These are phyloP conservation scores for Tachystola acroxantha DNA, from an alignment of 2,888 invertebrate genomes.

Conservation along the genomic window DNA sequence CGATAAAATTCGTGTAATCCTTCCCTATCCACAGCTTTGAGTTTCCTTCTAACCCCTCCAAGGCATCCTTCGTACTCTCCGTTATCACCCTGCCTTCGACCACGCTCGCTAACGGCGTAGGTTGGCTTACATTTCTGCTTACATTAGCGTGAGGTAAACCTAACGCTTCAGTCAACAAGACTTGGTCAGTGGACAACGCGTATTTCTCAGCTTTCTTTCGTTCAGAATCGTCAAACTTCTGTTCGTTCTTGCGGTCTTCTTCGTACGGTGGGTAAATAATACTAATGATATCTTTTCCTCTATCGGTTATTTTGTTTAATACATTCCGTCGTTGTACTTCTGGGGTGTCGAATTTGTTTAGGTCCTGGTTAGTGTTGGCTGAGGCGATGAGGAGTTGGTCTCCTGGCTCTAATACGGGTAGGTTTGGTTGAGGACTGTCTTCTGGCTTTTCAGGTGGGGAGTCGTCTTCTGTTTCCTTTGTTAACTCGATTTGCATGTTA, in stretches of 20 bases:
- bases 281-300: slow-evolving; percentile 67
- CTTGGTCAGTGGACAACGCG: slow-evolving; percentile 58
- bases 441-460: slow-evolving; percentile 23
- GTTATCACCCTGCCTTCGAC: slow-evolving; percentile 59
- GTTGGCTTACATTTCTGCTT: slow-evolving; percentile 36
- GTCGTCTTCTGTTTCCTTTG: slow-evolving; percentile 18
- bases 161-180: slow-evolving; percentile 54
- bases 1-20: slow-evolving; percentile 97
- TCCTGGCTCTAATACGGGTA: slow-evolving; percentile 80
- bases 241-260: slow-evolving; percentile 58
- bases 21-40: slow-evolving; percentile 97
- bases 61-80: slow-evolving; percentile 46
- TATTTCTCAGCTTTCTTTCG: slow-evolving; percentile 69
- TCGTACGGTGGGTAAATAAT: slow-evolving; percentile 67
- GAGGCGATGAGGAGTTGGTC: slow-evolving; percentile 79
- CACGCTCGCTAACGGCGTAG: slow-evolving; percentile 58
- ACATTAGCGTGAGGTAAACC: slow-evolving; percentile 26
- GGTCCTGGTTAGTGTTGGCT: slow-evolving; percentile 24
- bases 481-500: slow-evolving; percentile 21
- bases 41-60: slow-evolving; percentile 78
- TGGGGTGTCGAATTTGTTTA: slow-evolving; percentile 24
- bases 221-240: slow-evolving; percentile 64
- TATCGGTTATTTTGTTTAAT: slow-evolving; percentile 59
- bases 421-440: slow-evolving; percentile 33
- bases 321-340: slow-evolving; percentile 59